Evolutionary conservation across 92 coral and sea anemone genomes (phyloP).

Genomic region (Umimayanthus kanabou): DNA sequence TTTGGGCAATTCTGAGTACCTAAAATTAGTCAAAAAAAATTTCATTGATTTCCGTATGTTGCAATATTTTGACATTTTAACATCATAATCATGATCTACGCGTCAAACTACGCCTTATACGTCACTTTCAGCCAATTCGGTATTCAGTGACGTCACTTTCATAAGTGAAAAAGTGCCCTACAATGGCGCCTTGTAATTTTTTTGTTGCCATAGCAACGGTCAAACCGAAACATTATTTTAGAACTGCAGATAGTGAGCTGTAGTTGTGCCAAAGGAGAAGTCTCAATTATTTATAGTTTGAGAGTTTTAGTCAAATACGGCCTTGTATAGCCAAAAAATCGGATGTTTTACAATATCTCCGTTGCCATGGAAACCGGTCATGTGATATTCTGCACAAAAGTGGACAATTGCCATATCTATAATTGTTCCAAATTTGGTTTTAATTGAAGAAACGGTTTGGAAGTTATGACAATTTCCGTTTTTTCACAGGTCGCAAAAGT

Average conservation of each 20-base stretch:
- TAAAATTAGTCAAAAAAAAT: too few species aligned
- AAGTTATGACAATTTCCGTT: neutral
- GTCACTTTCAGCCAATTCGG: too few species aligned
- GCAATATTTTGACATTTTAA: too few species aligned
- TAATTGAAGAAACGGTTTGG: neutral
- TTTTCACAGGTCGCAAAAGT: too few species aligned
- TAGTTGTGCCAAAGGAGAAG: neutral
- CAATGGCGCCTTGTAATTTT: neutral
- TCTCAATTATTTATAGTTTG: too few species aligned
- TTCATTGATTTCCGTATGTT: too few species aligned
- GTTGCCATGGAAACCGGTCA: neutral
- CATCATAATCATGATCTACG: too few species aligned
- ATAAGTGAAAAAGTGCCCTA: neutral
- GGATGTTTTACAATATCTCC: neutral
- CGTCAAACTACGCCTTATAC: too few species aligned
- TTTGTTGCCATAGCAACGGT: constrained; percentile 4
- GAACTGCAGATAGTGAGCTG: neutral
- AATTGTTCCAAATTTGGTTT: neutral
- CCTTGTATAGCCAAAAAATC: neutral
- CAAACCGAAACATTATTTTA: neutral
- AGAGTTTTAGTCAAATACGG: too few species aligned
- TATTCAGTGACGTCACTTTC: too few species aligned
- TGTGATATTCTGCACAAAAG: neutral
- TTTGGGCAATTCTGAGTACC: too few species aligned
- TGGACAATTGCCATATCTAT: neutral